Evolutionary conservation across 2,113 vertebrate genomes (phyloP).

Genomic region (Lanius collurio): DNA sequence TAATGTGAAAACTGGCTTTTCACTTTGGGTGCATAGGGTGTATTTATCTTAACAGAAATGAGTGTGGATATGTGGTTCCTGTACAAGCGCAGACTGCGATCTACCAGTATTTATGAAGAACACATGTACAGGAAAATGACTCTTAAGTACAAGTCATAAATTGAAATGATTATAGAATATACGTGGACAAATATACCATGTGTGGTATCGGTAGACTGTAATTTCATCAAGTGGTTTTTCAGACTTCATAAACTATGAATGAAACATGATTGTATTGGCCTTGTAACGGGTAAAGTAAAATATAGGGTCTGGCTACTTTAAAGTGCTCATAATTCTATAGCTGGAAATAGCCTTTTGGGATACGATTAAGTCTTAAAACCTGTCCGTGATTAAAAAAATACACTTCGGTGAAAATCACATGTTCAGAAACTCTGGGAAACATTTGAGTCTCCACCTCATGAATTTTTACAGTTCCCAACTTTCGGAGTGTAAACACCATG

Average conservation of each 20-base stretch:
- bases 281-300: conserved; percentile 55
- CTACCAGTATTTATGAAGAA: conserved; percentile 68
- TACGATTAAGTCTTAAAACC: conserved; percentile 47
- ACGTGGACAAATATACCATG: conserved; percentile 61
- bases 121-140: conserved; percentile 68
- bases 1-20: conserved; percentile 44
- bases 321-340: conserved; percentile 38
- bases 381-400: conserved; percentile 35
- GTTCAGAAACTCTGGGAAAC: conserved; percentile 36
- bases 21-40: conserved; percentile 22
- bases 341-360: conserved; percentile 60
- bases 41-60: conserved; percentile 64
- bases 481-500: not conserved
- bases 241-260: conserved; percentile 68
- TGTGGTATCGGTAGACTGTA: conserved; percentile 60
- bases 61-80: conserved; percentile 65
- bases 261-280: conserved; percentile 57
- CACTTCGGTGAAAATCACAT: not conserved
- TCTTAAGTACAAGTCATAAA: conserved; percentile 69
- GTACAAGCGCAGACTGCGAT: not conserved
- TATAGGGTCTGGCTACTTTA: conserved; percentile 40
- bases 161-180: conserved; percentile 68
- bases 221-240: conserved; percentile 72
- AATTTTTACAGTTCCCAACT: conserved; percentile 53
- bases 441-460: conserved; percentile 22